These are phyloP conservation scores for Cacatua alba DNA, from an alignment of 2,113 vertebrate species.

Conservation along the genomic window DNA sequence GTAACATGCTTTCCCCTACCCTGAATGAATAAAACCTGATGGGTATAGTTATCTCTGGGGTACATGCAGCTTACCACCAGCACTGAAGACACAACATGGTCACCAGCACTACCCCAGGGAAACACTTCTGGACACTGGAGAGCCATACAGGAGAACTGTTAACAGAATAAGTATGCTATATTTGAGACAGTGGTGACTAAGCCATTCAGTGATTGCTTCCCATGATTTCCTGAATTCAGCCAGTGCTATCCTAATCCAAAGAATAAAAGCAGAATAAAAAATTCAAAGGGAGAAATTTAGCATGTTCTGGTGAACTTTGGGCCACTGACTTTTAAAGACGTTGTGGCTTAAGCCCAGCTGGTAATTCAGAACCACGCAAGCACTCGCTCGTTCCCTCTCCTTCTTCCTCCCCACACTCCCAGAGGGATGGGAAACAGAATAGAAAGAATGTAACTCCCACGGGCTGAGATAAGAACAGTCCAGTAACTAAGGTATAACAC, in stretches of 20 bases:
- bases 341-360: not conserved
- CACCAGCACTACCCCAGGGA: not conserved
- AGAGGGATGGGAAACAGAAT: not conserved
- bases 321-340: not conserved
- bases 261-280: not conserved
- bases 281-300: not conserved
- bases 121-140: not conserved
- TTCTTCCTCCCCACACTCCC: not conserved
- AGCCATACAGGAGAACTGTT: not conserved
- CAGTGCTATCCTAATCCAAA: not conserved
- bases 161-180: not conserved
- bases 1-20: not conserved
- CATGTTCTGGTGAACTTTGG: not conserved
- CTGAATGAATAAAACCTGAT: not conserved
- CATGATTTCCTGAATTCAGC: not conserved
- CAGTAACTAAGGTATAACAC: not conserved
- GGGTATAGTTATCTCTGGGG: not conserved
- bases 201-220: not conserved
- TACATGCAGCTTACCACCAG: not conserved
- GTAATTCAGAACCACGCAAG: not conserved
- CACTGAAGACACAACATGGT: not conserved
- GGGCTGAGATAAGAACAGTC: not conserved
- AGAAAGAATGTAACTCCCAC: not conserved
- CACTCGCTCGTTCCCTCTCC: not conserved
- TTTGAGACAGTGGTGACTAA: not conserved